Conservation (phyloP, 2,888 invertebrate genomes). For the Calliphora vomitoria region DNA sequence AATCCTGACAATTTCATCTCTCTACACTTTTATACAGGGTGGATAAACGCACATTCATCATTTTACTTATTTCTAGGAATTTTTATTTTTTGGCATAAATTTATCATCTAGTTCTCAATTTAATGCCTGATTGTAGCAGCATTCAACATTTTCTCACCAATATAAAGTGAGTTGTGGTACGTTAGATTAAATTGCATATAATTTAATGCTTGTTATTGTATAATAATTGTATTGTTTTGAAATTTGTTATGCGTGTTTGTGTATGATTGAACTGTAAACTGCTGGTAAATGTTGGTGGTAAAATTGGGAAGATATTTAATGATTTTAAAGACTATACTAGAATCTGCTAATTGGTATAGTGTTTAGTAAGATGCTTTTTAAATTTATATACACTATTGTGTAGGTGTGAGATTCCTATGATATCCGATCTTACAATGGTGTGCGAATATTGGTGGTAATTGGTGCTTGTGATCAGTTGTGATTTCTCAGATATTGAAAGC, state of each 20-base stretch:
- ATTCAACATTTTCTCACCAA: conserved; percentile 64
- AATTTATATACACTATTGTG: no score
- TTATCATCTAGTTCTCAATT: conserved; percentile 59
- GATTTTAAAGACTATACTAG: no score
- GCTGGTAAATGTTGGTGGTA: conserved; percentile 64
- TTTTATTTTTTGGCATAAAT: conserved; percentile 25
- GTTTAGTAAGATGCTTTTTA: no score
- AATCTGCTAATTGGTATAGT: no score
- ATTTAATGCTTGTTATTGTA: conserved; percentile 69
- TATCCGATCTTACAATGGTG: no score
- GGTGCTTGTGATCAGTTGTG: no score
- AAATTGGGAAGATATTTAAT: not conserved
- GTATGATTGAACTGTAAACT: conserved; percentile 82
- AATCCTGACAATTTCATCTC: conserved; percentile 39
- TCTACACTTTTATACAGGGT: conserved; percentile 4
- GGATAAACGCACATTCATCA: conserved; percentile 56
- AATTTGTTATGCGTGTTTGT: conserved; percentile 80
- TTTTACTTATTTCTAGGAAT: conserved; percentile 34
- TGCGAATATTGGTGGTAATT: no score
- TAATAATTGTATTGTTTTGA: conserved; percentile 63
- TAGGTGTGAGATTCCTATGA: no score
- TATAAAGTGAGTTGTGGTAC: not conserved
- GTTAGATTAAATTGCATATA: conserved; percentile 46
- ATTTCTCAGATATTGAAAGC: no score
- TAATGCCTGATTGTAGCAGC: conserved; percentile 38